Conservation (phyloP, 2,888 invertebrate genomes). For the Liodrosophila aerea region DNA sequence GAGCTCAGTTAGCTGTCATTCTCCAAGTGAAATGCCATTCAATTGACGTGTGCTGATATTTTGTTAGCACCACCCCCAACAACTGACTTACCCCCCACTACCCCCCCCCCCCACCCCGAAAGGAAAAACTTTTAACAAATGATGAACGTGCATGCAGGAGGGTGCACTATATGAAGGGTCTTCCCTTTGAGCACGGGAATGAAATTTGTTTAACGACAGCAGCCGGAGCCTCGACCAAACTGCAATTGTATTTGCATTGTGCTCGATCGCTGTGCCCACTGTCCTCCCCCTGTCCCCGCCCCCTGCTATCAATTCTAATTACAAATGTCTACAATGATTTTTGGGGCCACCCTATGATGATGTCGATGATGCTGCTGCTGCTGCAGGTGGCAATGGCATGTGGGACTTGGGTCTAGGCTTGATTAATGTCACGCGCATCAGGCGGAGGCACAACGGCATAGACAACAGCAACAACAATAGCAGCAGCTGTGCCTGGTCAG, state of each 20-base stretch:
- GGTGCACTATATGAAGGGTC: background rate
- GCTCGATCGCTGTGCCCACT: slow-evolving; percentile 12
- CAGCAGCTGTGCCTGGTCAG: slow-evolving; percentile 16
- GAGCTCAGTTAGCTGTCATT: slow-evolving; percentile 65
- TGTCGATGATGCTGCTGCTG: slow-evolving; percentile 23
- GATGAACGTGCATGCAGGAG: slow-evolving; percentile 48
- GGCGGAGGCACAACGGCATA: slow-evolving; percentile 35
- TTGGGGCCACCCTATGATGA: slow-evolving; percentile 59
- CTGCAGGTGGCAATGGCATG: slow-evolving; percentile 38
- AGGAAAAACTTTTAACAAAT: slow-evolving; percentile 58
- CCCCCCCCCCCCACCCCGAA: background rate
- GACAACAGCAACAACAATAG: slow-evolving; percentile 30
- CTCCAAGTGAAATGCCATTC: slow-evolving; percentile 67
- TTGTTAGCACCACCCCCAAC: slow-evolving; percentile 29
- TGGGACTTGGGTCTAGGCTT: slow-evolving; percentile 55
- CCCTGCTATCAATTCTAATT: slow-evolving; percentile 81
- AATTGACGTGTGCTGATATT: slow-evolving; percentile 68
- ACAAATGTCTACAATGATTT: slow-evolving; percentile 82
- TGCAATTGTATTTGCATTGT: slow-evolving; percentile 38
- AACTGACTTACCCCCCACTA: background rate
- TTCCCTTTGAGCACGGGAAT: slow-evolving; percentile 18
- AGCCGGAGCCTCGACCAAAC: slow-evolving; percentile 28
- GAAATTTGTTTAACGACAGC: slow-evolving; percentile 74
- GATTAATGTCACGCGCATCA: slow-evolving; percentile 72
- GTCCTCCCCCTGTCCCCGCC: background rate